These are phyloP conservation scores for Hydractinia symbiolongicarpus DNA, from an alignment of 30 jellyfish, hydroid and myxozoan genomes.

Conservation along the genomic window DNA sequence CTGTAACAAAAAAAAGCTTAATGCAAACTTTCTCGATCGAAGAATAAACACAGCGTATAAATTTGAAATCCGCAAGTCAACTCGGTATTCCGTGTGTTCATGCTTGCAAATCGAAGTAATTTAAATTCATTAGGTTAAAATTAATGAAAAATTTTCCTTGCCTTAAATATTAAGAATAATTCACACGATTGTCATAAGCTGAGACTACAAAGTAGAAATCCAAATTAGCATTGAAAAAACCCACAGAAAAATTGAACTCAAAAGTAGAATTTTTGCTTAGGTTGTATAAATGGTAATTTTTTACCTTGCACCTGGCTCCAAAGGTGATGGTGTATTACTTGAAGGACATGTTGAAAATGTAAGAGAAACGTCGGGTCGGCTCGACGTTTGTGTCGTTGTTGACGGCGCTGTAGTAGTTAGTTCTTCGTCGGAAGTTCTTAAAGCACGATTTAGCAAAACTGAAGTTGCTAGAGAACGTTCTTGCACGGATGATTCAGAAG, in stretches of 20 bases:
- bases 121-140: too few species aligned
- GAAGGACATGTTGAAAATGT: slow-evolving; percentile 10
- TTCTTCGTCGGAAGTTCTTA: slow-evolving; percentile 10
- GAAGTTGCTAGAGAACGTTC: slow-evolving; percentile 21
- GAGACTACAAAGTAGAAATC: too few species aligned
- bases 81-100: too few species aligned
- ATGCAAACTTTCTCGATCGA: not conserved
- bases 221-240: too few species aligned
- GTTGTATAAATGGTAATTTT: not conserved
- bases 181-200: too few species aligned
- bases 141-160: too few species aligned
- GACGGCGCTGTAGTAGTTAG: slow-evolving; percentile 13
- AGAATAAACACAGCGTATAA: not conserved
- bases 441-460: slow-evolving; percentile 4
- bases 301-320: slow-evolving; percentile 19
- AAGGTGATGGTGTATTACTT: slow-evolving; percentile 5
- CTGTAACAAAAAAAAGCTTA: slow-evolving; percentile 4
- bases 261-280: not conserved
- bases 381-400: slow-evolving; percentile 1
- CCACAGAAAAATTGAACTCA: too few species aligned
- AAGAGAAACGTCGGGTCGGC: slow-evolving; percentile 10
- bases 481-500: slow-evolving; percentile 6
- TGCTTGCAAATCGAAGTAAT: too few species aligned
- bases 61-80: too few species aligned
- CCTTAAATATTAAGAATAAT: too few species aligned